Percentiles rank a stretch among this genome's conserved stretches.
Conservation (phyloP, 2,888 invertebrate species). For the Leptopilina syphax region DNA sequence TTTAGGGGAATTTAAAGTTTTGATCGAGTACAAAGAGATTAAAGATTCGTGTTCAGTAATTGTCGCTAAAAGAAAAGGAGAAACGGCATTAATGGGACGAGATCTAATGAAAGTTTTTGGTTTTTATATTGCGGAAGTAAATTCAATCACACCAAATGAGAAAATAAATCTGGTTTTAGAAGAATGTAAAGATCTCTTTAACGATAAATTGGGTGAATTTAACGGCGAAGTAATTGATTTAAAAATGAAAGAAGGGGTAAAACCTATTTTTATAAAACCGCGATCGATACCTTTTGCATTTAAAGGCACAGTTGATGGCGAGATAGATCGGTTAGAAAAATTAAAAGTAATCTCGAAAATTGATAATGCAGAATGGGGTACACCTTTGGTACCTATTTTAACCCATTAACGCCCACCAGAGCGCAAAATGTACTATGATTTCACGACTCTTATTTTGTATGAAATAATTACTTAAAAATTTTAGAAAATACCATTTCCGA, state of each 20-base stretch:
- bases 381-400: conserved; percentile 35
- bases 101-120: conserved; percentile 52
- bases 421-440: too few relatives aligned
- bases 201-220: conserved; percentile 45
- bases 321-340: conserved; percentile 45
- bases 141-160: conserved; percentile 22
- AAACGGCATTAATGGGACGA: conserved; percentile 49
- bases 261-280: conserved; percentile 47
- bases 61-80: conserved; percentile 46
- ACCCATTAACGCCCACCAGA: too few relatives aligned
- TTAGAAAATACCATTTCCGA: too few relatives aligned
- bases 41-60: conserved; percentile 41
- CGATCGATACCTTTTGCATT: conserved; percentile 51
- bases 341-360: conserved; percentile 42
- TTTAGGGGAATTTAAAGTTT: conserved; percentile 50
- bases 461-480: too few relatives aligned
- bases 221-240: conserved; percentile 47
- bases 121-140: conserved; percentile 44
- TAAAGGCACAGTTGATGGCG: conserved; percentile 42
- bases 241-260: conserved; percentile 42
- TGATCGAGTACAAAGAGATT: conserved; percentile 39
- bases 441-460: too few relatives aligned
- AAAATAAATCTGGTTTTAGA: conserved; percentile 24
- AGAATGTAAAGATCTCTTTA: conserved; percentile 39
- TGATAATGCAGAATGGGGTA: conserved; percentile 50